Conservation (phyloP, 1,140 invertebrate species). For the Micrasema minimum region DNA sequence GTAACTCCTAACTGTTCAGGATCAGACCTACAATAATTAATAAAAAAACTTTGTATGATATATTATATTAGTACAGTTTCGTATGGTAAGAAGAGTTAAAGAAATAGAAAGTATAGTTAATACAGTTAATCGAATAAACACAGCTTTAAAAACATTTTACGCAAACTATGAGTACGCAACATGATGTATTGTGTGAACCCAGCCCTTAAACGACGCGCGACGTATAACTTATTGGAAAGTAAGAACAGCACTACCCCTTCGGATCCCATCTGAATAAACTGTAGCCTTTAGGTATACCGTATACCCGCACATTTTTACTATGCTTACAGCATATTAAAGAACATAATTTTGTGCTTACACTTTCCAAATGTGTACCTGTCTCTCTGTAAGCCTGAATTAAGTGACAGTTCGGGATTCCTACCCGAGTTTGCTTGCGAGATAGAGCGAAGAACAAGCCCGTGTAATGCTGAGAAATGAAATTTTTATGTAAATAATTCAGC, state of each 20-base stretch:
- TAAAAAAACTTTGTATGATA: too few species aligned
- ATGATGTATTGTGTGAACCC: too few species aligned
- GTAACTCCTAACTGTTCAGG: too few species aligned
- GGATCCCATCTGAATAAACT: conserved; percentile 35
- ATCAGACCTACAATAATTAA: too few species aligned
- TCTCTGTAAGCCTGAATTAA: conserved; percentile 47
- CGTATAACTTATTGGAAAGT: conserved; percentile 25
- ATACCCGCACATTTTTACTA: conserved; percentile 46
- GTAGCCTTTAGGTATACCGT: conserved; percentile 35
- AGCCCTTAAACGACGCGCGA: conserved; percentile 3
- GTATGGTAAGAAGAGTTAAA: too few species aligned
- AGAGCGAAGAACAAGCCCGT: background rate
- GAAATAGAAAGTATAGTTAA: too few species aligned
- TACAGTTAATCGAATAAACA: too few species aligned
- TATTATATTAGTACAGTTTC: too few species aligned
- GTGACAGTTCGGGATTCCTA: conserved; percentile 37
- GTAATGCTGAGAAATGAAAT: conserved; percentile 9
- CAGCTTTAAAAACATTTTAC: too few species aligned
- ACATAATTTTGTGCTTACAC: conserved; percentile 50
- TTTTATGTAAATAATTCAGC: conserved; percentile 30
- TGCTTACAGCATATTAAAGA: conserved; percentile 50
- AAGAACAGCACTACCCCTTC: conserved; percentile 11
- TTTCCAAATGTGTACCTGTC: conserved; percentile 40
- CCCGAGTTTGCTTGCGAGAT: conserved; percentile 11
- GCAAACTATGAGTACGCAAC: too few species aligned